These are phyloP conservation scores for Taphrorychus bicolor DNA, from an alignment of 2,888 invertebrate species.

Conservation along the genomic window DNA sequence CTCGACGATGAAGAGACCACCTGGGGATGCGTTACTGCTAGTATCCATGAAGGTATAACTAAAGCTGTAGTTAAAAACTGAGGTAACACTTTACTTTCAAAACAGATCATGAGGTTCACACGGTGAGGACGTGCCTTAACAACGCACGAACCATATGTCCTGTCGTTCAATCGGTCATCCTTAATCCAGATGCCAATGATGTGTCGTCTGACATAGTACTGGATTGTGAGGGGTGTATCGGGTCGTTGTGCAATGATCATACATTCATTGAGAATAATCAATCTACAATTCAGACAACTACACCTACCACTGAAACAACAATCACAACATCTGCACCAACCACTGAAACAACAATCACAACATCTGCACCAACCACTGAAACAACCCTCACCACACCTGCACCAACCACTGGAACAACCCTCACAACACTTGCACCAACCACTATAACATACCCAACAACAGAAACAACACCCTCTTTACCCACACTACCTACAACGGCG, in stretches of 20 bases:
- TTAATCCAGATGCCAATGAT: slow-evolving; percentile 20
- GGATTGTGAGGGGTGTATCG: slow-evolving; percentile 24
- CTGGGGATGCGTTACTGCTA: slow-evolving; percentile 29
- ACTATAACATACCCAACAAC: too few relatives aligned
- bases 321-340: not conserved
- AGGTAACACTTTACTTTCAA: not conserved
- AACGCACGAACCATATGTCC: slow-evolving; percentile 27
- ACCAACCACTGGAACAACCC: too few relatives aligned
- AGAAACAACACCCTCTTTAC: too few relatives aligned
- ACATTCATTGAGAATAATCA: slow-evolving; percentile 7
- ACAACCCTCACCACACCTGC: too few relatives aligned
- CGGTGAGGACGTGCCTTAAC: slow-evolving; percentile 20
- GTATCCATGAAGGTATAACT: slow-evolving; percentile 24
- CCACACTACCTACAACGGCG: too few relatives aligned
- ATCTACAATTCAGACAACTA: not conserved
- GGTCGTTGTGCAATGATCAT: slow-evolving; percentile 17
- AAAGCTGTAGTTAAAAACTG: too few relatives aligned
- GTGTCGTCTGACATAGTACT: slow-evolving; percentile 16
- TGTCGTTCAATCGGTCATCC: slow-evolving; percentile 13
- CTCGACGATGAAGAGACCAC: not conserved
- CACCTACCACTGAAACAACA: not conserved
- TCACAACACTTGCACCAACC: too few relatives aligned
- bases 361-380: not conserved
- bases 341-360: not conserved
- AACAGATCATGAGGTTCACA: slow-evolving; percentile 26